Conservation (phyloP, 2,797 vertebrate species). For the Chanos chanos region DNA sequence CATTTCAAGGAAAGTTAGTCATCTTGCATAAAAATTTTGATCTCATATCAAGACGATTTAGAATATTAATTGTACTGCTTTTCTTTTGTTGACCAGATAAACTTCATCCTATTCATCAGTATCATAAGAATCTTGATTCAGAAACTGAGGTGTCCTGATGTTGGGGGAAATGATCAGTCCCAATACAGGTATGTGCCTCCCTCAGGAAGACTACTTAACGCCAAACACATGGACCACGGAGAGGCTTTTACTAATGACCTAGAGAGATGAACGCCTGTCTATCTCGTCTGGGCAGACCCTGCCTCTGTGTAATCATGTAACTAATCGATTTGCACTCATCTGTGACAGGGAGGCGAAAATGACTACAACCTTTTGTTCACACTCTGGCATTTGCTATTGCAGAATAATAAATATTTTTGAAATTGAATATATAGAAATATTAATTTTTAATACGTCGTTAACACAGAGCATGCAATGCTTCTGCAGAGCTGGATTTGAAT, state of each 20-base stretch:
- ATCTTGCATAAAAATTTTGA: neutral
- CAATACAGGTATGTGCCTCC: conserved; percentile 83
- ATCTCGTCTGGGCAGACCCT: too few species aligned
- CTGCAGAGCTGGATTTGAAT: neutral
- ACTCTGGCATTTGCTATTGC: conserved; percentile 15
- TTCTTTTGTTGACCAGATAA: conserved; percentile 76
- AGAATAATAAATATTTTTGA: conserved; percentile 20
- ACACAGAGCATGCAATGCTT: neutral
- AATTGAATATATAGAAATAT: conserved; percentile 23
- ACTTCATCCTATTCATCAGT: conserved; percentile 88
- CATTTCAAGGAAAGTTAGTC: too few species aligned
- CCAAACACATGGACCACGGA: too few species aligned
- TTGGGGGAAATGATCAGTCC: conserved; percentile 83
- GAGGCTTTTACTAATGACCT: too few species aligned
- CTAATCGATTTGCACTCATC: neutral
- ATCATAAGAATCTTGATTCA: conserved; percentile 90
- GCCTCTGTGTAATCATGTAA: too few species aligned
- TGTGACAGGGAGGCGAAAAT: conserved; percentile 14
- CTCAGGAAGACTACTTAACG: too few species aligned
- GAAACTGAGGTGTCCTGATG: conserved; percentile 83
- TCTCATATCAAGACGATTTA: too few species aligned
- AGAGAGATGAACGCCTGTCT: too few species aligned
- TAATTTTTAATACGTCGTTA: conserved; percentile 10
- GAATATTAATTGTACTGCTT: too few species aligned
- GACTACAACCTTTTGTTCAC: conserved; percentile 18